Evolutionary conservation across 92 coral and sea anemone genomes (phyloP).

Genomic region (Phenganax stokvisi): DNA sequence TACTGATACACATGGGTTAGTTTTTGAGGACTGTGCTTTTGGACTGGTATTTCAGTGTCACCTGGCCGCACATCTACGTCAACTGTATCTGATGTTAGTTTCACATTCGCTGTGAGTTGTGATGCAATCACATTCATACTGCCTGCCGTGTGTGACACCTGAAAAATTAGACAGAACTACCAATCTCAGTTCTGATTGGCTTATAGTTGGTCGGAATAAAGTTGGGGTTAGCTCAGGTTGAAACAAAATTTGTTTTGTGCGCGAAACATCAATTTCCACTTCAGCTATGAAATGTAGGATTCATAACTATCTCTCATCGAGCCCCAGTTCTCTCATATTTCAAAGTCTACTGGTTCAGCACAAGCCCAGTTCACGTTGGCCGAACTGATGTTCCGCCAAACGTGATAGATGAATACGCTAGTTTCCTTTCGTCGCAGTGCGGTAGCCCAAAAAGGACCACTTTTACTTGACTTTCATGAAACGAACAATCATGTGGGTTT

Average conservation of each 20-base stretch:
- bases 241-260: too few species aligned
- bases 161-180: neutral
- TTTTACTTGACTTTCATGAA: too few species aligned
- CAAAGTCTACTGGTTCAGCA: neutral
- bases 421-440: too few species aligned
- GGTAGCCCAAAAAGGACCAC: too few species aligned
- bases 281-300: too few species aligned
- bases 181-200: neutral
- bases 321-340: too few species aligned
- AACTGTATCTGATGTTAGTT: conserved; percentile 87
- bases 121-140: conserved; percentile 76
- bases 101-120: conserved; percentile 77
- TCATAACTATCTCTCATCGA: too few species aligned
- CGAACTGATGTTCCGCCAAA: too few species aligned
- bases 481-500: neutral
- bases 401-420: too few species aligned
- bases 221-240: too few species aligned
- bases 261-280: too few species aligned
- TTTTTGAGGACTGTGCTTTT: neutral
- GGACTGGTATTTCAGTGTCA: conserved; percentile 64
- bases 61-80: conserved; percentile 88
- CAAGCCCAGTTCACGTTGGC: neutral
- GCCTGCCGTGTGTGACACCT: conserved; percentile 97
- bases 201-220: neutral
- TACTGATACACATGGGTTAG: conserved; percentile 24